Evolutionary conservation across 2,113 vertebrate species (phyloP).

Genomic region (Paradisaea rubra): DNA sequence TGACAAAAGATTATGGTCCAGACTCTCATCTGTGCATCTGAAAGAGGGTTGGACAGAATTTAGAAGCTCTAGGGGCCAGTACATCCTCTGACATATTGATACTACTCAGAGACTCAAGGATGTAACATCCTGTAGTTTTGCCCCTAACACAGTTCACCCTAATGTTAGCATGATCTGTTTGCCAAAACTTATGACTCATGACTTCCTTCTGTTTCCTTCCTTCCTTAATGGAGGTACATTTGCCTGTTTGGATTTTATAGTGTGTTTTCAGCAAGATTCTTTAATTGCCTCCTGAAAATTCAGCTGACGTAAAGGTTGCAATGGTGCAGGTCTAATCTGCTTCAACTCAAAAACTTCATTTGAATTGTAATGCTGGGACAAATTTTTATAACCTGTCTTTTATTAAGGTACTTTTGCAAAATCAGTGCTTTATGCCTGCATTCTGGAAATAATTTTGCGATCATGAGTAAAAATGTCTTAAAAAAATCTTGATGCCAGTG

Average conservation of each 20-base stretch:
- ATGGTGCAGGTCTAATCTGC: background rate
- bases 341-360: background rate
- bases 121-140: background rate
- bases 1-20: background rate
- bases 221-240: background rate
- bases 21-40: background rate
- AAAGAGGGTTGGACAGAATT: background rate
- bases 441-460: conserved; percentile 10
- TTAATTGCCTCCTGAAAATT: background rate
- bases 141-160: background rate
- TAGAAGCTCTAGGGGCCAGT: background rate
- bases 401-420: background rate
- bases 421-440: background rate
- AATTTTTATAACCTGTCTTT: background rate
- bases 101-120: background rate
- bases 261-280: background rate
- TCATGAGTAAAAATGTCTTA: background rate
- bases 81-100: background rate
- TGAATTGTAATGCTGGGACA: background rate
- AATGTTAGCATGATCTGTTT: background rate
- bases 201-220: background rate
- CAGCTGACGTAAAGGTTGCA: background rate
- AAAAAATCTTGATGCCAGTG: conserved; percentile 25
- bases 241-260: background rate
- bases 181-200: background rate